A percentile compares a stretch with the other conserved stretches of the same genome.
These are phyloP conservation scores for Suncus etruscus DNA, from an alignment of 2,113 vertebrate species.

Conservation along the genomic window DNA sequence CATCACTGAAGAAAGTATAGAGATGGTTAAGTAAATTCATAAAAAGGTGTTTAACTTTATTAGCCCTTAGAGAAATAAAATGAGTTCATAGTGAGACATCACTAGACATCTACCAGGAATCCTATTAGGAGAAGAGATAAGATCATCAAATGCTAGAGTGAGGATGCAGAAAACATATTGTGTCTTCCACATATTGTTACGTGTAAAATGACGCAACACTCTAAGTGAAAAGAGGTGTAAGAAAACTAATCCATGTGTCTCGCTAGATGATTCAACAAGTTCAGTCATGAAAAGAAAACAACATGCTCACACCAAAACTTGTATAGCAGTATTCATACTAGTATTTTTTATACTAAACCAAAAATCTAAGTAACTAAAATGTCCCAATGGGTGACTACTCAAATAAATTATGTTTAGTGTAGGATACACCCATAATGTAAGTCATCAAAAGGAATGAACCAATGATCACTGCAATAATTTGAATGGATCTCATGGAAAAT, in stretches of 20 bases:
- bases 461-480: background rate
- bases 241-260: background rate
- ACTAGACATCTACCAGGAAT: too few species aligned
- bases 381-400: background rate
- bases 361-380: conserved; percentile 29
- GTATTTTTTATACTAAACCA: background rate
- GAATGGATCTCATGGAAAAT: background rate
- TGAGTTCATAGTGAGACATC: too few species aligned
- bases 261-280: background rate
- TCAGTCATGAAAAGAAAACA: background rate
- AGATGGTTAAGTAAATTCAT: too few species aligned
- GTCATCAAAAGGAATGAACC: conserved; percentile 20
- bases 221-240: background rate
- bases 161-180: background rate
- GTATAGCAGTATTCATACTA: background rate
- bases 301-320: conserved; percentile 27
- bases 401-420: background rate
- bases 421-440: background rate
- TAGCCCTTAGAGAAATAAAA: too few species aligned
- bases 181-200: background rate
- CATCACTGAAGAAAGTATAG: too few species aligned
- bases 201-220: background rate
- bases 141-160: background rate
- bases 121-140: background rate
- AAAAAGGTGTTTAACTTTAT: too few species aligned